These are phyloP conservation scores for Ellobium chinense DNA, from an alignment of 2,888 invertebrate genomes.

Conservation along the genomic window DNA sequence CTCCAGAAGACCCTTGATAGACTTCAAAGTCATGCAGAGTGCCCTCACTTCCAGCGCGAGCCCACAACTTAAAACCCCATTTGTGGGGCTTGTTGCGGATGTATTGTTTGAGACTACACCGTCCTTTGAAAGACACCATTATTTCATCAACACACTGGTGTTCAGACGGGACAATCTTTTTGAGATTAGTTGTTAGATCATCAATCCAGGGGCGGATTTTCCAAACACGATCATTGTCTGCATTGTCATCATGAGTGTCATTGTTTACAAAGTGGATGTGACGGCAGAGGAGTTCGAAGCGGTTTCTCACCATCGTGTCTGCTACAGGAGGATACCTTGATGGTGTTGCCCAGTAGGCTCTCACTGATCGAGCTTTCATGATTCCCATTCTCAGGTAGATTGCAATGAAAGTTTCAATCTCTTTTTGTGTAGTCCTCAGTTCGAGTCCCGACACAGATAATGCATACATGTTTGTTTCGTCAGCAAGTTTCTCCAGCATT, in stretches of 20 bases:
- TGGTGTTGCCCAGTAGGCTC: constrained; percentile 43
- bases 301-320: constrained; percentile 44
- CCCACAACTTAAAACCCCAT: constrained; percentile 54
- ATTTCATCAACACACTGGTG: constrained; percentile 64
- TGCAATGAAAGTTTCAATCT: constrained; percentile 41
- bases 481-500: constrained; percentile 12
- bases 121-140: constrained; percentile 69
- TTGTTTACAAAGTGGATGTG: constrained; percentile 45
- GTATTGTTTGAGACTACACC: constrained; percentile 49
- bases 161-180: constrained; percentile 62
- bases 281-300: constrained; percentile 30
- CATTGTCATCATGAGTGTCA: constrained; percentile 27
- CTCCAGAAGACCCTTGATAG: constrained; percentile 26
- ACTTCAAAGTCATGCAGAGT: constrained; percentile 46
- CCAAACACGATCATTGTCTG: constrained; percentile 40
- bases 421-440: constrained; percentile 42
- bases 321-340: constrained; percentile 40
- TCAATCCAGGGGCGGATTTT: constrained; percentile 50
- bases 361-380: constrained; percentile 32
- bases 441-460: constrained; percentile 37
- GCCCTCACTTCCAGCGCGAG: constrained; percentile 50
- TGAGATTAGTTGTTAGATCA: constrained; percentile 34
- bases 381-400: constrained; percentile 44
- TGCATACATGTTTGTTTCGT: constrained; percentile 2
- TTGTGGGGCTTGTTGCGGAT: constrained; percentile 48